phyloP scores from a whole-genome alignment of 1,140 invertebrate species.

The Nasonia longicornis region DNA sequence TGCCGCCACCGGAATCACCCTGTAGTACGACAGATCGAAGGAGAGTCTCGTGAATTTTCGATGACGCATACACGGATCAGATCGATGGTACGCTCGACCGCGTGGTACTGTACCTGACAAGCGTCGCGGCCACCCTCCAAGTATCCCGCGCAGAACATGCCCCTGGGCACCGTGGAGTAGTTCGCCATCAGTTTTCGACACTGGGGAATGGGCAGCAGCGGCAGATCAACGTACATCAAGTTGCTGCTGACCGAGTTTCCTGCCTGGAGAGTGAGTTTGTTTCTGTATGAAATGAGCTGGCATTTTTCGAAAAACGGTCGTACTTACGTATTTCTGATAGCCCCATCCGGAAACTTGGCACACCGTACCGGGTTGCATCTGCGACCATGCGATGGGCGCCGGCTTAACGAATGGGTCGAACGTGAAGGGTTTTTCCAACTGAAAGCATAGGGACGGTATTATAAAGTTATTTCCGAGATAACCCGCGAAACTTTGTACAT shows the following conservation, averaged over 20 bases:
- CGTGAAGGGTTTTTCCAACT: constrained; percentile 24
- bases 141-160: constrained; percentile 44
- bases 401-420: constrained; percentile 15
- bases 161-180: constrained; percentile 1
- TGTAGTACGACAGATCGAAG: not conserved
- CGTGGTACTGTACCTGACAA: constrained; percentile 26
- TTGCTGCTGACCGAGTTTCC: not conserved
- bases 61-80: too few relatives aligned
- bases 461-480: too few relatives aligned
- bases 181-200: constrained; percentile 16
- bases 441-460: not conserved
- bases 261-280: not conserved
- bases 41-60: not conserved
- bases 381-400: not conserved
- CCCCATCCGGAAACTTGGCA: constrained; percentile 48
- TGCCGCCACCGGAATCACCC: constrained; percentile 48
- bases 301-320: too few relatives aligned
- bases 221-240: constrained; percentile 32
- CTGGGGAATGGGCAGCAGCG: not conserved
- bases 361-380: not conserved
- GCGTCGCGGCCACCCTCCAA: constrained; percentile 41
- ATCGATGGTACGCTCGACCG: too few relatives aligned
- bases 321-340: constrained; percentile 33
- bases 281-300: too few relatives aligned
- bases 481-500: not conserved